Percentiles rank a stretch among this genome's conserved stretches.
phyloP scores from a whole-genome alignment of 2,797 vertebrate species.

The Tolypeutes matacus region DNA sequence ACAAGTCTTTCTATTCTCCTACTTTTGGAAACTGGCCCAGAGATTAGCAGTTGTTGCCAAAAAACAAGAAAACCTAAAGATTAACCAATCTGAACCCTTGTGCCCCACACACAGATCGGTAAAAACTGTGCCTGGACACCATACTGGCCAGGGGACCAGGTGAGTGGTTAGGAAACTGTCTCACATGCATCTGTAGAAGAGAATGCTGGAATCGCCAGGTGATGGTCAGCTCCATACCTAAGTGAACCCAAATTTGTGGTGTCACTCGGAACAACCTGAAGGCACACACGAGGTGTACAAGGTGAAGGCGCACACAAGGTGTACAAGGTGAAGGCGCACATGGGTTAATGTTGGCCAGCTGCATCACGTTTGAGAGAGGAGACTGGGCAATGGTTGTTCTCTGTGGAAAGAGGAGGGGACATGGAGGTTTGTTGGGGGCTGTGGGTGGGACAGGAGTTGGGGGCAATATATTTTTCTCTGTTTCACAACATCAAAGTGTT shows the following conservation, averaged over 20 bases:
- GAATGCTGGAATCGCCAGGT: no score
- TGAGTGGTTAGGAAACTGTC: neutral
- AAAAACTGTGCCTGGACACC: neutral
- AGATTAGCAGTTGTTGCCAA: neutral
- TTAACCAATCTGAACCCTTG: neutral
- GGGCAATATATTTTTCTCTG: neutral
- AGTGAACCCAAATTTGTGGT: neutral
- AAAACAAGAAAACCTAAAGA: neutral
- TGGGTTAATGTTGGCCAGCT: accelerated
- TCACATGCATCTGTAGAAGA: neutral
- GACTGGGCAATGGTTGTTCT: accelerated
- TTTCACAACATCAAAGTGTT: neutral
- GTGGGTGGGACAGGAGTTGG: neutral
- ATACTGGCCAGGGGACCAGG: no score
- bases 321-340: neutral
- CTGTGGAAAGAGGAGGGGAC: neutral
- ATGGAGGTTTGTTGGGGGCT: accelerated
- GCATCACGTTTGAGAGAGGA: neutral
- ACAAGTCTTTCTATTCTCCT: neutral
- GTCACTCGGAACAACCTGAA: neutral
- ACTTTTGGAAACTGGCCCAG: neutral
- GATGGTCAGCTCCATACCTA: neutral
- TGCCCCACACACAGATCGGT: neutral
- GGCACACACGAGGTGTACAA: accelerated
- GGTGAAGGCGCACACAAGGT: no score